phyloP scores from a whole-genome alignment of 2,888 invertebrate species.

The Latrodectus elegans region DNA sequence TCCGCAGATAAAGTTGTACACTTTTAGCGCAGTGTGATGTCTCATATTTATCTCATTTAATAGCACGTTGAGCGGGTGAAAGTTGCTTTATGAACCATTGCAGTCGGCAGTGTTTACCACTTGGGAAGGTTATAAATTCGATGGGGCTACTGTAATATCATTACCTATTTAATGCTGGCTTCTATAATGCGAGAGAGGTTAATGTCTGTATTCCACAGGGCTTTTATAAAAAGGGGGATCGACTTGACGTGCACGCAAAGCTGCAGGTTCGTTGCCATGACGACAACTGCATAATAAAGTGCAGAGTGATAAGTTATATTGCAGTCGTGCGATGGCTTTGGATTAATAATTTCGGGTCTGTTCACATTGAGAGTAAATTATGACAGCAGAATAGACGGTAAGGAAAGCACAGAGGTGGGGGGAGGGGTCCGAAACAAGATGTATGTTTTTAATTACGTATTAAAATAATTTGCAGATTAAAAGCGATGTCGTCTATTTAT shows the following conservation, averaged over 20 bases:
- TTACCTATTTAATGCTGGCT: conserved; percentile 6
- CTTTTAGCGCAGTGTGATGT: not conserved
- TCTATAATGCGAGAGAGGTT: conserved; percentile 6
- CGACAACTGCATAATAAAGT: not conserved
- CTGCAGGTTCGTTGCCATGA: not conserved
- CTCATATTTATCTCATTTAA: conserved; percentile 1
- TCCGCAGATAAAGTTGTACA: not conserved
- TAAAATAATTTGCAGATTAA: not conserved
- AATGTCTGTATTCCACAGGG: conserved; percentile 8
- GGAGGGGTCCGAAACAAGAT: not conserved
- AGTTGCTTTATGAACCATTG: conserved; percentile 2
- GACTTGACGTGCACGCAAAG: not conserved
- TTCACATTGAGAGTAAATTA: conserved; percentile 1
- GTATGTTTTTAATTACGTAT: not conserved
- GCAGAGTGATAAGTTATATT: not conserved
- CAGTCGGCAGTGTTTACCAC: not conserved
- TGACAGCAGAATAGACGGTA: not conserved
- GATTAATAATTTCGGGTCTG: conserved; percentile 2
- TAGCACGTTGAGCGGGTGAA: not conserved
- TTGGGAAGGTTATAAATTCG: not conserved
- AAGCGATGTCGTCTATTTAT: not conserved
- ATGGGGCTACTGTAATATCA: conserved; percentile 8
- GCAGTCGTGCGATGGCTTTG: not conserved
- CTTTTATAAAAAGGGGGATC: conserved; percentile 13
- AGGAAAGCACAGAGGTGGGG: not conserved